Evolutionary conservation across 2,797 vertebrate species (phyloP), one percentile per base, ranked within the genome.

Genomic region (Betta splendens): DNA sequence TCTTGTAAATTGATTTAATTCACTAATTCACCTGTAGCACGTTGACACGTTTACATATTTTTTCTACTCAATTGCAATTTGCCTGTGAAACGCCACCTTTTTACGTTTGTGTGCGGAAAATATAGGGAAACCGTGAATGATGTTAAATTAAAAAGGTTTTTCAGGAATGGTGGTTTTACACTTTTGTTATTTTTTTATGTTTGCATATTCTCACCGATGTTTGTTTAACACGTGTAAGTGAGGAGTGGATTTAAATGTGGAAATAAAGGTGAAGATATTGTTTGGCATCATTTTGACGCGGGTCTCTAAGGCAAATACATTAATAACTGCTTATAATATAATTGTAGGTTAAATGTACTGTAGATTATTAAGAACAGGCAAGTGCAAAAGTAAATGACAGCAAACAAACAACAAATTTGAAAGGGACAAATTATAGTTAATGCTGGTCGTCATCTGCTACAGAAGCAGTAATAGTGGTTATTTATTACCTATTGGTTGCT

Each of bases 31-130:
- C 6, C 28, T 67, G 72, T 83, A 85, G 76, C 80, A 80, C 16
- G 60, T 58, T 3, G 56, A 46, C 5, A 51, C 64, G 86, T 89
- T 89, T 86, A 84, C 84, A 81, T n/a, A n/a, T 13, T 29, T 62
- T 64, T 77, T 80, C n/a, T 50, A 80, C 55, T 43, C 10, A 22
- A 36, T 22, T 67, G 22, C 13, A 37, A 45, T 72, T 80, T 71
- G 42, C 18, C 38, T 63, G 73, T 11, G 11, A 67, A 31, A 29
- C 8, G 36, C 60, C 22, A 51, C 29, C 45, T 9, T 63, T 66
- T 7, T 64, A 33, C 64, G 61, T 7, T 10, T 21, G 54, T 60
- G 15, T 76, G 63, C 64, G 74, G 55, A 32, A 75, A 77, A 77
- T 39, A 26, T 54, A 17, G n/a, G n/a, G n/a, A n/a, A 61, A 75